Evolutionary conservation across 2,113 vertebrate species (phyloP).

Genomic region (Rallus limicola): DNA sequence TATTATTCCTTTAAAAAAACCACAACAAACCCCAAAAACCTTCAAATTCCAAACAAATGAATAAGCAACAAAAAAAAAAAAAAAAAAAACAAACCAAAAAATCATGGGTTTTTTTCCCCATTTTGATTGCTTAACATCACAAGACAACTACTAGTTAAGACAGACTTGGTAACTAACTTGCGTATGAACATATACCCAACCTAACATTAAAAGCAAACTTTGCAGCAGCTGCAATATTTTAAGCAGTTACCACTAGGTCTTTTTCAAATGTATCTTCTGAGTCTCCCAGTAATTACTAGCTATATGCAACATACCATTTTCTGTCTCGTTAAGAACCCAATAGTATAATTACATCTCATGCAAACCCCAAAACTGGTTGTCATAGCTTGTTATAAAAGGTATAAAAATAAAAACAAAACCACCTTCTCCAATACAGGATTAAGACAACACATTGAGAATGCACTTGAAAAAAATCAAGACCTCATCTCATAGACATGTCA

Average conservation of each 20-base stretch:
- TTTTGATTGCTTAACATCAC: not conserved
- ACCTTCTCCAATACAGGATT: not conserved
- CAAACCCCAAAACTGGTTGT: constrained; percentile 11
- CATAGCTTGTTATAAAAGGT: not conserved
- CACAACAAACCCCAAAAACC: not conserved
- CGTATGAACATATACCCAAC: not conserved
- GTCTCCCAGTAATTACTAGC: constrained; percentile 57
- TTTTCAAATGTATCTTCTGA: constrained; percentile 32
- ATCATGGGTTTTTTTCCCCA: not conserved
- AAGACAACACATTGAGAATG: not conserved
- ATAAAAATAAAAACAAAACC: not conserved
- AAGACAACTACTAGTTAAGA: not conserved
- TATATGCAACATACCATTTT: constrained; percentile 44
- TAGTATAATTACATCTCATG: constrained; percentile 30
- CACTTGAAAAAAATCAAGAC: not conserved
- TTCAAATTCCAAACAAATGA: not conserved
- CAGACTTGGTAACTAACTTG: not conserved
- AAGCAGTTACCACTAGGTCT: constrained; percentile 5
- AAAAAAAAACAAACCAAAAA: no score
- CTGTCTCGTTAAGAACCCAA: constrained; percentile 48
- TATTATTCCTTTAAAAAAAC: not conserved
- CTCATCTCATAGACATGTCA: not conserved
- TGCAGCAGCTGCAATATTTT: constrained; percentile 19
- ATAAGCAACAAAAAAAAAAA: no score
- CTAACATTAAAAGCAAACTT: constrained; percentile 48